phyloP scores from a whole-genome alignment of 2,113 vertebrate species.

The Pluvianellus socialis region DNA sequence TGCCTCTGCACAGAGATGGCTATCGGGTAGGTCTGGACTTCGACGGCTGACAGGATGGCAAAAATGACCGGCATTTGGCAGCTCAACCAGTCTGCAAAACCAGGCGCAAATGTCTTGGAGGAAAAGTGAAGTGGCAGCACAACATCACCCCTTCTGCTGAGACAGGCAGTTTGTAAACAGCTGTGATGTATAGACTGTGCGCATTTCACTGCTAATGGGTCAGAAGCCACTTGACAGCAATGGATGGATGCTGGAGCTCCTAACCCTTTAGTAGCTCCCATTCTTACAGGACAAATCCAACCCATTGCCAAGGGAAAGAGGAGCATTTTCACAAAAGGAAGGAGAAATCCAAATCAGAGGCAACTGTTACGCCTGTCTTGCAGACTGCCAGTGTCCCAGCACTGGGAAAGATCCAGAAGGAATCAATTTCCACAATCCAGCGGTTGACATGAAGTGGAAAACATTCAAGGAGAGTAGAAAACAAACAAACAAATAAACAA shows the following conservation, averaged over 20 bases:
- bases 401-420: conserved; percentile 58
- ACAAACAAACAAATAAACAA: conserved; percentile 26
- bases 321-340: background rate
- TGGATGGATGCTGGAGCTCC: background rate
- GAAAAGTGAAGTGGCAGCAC: background rate
- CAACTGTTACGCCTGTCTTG: background rate
- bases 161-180: background rate
- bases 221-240: background rate
- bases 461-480: conserved; percentile 59
- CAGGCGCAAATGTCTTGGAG: background rate
- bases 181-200: background rate
- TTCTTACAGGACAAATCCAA: background rate
- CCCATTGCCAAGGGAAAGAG: background rate
- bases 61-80: background rate
- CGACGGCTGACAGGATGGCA: background rate
- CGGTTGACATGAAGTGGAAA: conserved; percentile 67
- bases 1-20: background rate
- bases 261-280: background rate
- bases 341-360: background rate
- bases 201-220: background rate
- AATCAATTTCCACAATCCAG: conserved; percentile 57
- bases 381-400: background rate
- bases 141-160: background rate
- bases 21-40: background rate
- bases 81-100: background rate